A percentile compares a stretch with the other conserved stretches of the same genome.
These are phyloP conservation scores for Acanthosepion pharaonis DNA, from an alignment of 2,888 invertebrate genomes.

Conservation along the genomic window DNA sequence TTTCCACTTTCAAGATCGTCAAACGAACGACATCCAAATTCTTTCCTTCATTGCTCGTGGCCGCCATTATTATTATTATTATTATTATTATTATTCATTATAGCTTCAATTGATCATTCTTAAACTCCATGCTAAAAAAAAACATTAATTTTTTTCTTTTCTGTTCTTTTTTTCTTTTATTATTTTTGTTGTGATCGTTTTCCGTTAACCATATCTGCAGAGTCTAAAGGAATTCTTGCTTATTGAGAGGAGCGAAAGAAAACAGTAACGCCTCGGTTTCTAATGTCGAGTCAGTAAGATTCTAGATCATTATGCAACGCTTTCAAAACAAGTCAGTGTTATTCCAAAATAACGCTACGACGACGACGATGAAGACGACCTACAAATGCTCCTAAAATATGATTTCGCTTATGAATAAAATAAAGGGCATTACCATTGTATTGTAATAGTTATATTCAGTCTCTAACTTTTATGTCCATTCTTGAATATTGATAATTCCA, in stretches of 20 bases:
- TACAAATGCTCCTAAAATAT: background rate
- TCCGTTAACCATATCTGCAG: background rate
- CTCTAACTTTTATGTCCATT: too few species aligned
- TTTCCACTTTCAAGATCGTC: too few species aligned
- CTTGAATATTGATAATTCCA: too few species aligned
- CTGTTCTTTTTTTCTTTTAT: background rate
- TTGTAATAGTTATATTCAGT: too few species aligned
- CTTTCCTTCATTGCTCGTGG: too few species aligned
- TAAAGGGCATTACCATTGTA: too few species aligned
- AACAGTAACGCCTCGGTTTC: background rate
- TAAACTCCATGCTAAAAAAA: background rate
- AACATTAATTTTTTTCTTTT: background rate
- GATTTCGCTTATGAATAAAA: too few species aligned
- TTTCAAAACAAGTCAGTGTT: background rate
- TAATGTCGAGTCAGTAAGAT: background rate
- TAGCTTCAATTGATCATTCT: background rate
- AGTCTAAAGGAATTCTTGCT: background rate
- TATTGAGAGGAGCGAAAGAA: background rate
- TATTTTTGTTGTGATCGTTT: background rate
- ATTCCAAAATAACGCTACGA: background rate
- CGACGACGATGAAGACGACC: background rate
- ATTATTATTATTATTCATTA: background rate
- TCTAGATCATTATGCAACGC: background rate
- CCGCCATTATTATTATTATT: too few species aligned
- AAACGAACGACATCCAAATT: too few species aligned